Evolutionary conservation across 1,140 invertebrate species (phyloP), one percentile per base, ranked within the genome.

Genomic region (Drosophila nigrodunni): DNA sequence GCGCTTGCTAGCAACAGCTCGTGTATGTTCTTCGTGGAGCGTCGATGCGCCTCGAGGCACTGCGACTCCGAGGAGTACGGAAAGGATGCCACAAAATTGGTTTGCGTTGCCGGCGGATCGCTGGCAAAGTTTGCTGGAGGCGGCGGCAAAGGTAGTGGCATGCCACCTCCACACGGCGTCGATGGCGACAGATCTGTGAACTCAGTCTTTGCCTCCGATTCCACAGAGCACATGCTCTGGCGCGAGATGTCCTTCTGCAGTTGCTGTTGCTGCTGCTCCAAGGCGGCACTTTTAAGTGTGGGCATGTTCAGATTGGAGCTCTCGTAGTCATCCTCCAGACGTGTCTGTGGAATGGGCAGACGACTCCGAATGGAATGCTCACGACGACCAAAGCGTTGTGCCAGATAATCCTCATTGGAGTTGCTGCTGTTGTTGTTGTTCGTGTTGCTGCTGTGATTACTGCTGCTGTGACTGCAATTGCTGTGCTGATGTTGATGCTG

Each of bases 351-450:
- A 66, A 95, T 94, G 41, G 94, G 94, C 59, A 94, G 82, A 46
- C 94, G 92, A 60, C 94, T 94, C 34, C 94, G 85, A 47, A 94
- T 94, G 0, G 94, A 95, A 62, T 94, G 89, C 43, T 95, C 94
- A 7, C 94, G 88, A 37, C 94, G 93, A 3, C 93, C 93, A 62
- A 94, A 88, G 9, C 94, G 92, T 55, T 94, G 93, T 0, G 93
- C 91, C 59, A 94, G 75, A 77, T 94, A 94, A 59, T 95, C 94
- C 60, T 94, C 94, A 49, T 91, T 93, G 21, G 46, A 70, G 50
- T 70, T 83, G 73, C 93, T 93, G n/a, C 55, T 50, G 34, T 69
- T 86, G 37, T 58, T 85, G 64, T 64, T 85, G 65, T 57, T 66
- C 18, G 61, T 90, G 57, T 55, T 85, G 64, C 47, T 66, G 73